Base-by-base conservation (phyloP, 1,140 invertebrate genomes). In the Euwallacea similis region DNA sequence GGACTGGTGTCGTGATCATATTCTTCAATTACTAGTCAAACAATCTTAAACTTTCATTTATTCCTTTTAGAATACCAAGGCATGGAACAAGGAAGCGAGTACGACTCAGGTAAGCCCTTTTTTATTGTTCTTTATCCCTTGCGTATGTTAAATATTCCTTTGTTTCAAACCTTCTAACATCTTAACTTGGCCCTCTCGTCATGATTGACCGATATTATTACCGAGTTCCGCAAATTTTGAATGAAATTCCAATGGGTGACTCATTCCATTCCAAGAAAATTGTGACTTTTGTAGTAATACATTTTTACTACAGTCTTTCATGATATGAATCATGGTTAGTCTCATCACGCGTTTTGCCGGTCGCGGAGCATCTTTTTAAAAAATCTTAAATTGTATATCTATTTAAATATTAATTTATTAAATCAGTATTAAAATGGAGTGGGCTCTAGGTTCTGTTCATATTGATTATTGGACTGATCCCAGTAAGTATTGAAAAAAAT, bases 51-150 rank as follows among this genome's bases (percentile, higher is more conserved):
- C 46, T 55, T 64, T 65, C 68, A 13, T 50, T 50, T 50, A 50
- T 50, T 50, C 9, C 46, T 50, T 85, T 68, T 83, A 87, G 86
- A 87, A 84, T 87, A 87, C 83, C 85, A 86, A 81, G 84, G 85
- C 67, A 87, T 87, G 86, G 86, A 87, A 75, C 84, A 84, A 75
- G 85, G 84, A 71, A 86, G 84, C 76, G 86, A 86, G 77, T 87
- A 86, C 82, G 85, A 86, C 81, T 85, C 85, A 82, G 85, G 85
- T 86, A 77, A 83, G 83, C 82, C 60, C 60, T 50, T 65, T 64
- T 44, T 65, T 59, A 33, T 33, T 33, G 21, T 33, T 33, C 21
- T 33, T 16, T 10, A 55, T 43, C 47, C 53, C 54, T 47, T 16
- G 15, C 59, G 41, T 58, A 42, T 15, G 43, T 41, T 55, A 64